Base-by-base conservation (phyloP, 1,140 invertebrate genomes). In the Caenorhabditis latens region DNA sequence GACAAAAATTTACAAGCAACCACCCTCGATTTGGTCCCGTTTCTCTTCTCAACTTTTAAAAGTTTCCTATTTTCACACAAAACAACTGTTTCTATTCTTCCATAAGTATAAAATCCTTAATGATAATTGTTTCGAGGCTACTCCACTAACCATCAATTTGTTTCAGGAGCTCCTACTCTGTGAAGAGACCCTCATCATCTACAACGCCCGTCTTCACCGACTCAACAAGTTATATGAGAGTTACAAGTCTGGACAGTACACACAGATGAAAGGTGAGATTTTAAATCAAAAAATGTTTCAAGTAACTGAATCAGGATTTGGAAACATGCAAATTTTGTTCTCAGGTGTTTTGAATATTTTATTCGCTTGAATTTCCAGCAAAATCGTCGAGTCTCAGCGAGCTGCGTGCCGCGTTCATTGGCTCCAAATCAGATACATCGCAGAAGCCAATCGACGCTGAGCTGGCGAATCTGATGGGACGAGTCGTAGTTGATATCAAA, bases 401-500 rank as follows among this genome's bases (percentile, higher is more conserved):
- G 53, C 86, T 84, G 4, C 53, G 82, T 11, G 88, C 86, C 19
- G 83, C 88, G 4, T 79, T 84, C 48, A 86, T 61, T 3, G 71
- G 85, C 42, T 67, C 75, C 40, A 84, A 87, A 63, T 8, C 83
- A 57, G 61, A 75, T 43, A 63, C 24, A 63, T 53, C 67, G 16
- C 53, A 61, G 21, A 63, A 88, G 7, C 89, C 87, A 43, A 71
- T 89, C 19, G 88, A 89, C 79, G 43, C 50, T 6, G 88, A 89
- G 53, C 88, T 89, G 13, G 85, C 87, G 14, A 86, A 86, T n/a
- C 61, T 89, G 21, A 85, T 89, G 82, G 88, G 88, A 13, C 2
- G 85, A 21, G 75, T 89, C 5, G 50, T 85, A 32, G 79, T 89
- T 40, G 88, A 89, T n/a, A 71, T 89, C 24, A 89, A 89, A 75